Base-by-base conservation (phyloP, 2,888 invertebrate genomes). In the Drosophila mayaguana region DNA sequence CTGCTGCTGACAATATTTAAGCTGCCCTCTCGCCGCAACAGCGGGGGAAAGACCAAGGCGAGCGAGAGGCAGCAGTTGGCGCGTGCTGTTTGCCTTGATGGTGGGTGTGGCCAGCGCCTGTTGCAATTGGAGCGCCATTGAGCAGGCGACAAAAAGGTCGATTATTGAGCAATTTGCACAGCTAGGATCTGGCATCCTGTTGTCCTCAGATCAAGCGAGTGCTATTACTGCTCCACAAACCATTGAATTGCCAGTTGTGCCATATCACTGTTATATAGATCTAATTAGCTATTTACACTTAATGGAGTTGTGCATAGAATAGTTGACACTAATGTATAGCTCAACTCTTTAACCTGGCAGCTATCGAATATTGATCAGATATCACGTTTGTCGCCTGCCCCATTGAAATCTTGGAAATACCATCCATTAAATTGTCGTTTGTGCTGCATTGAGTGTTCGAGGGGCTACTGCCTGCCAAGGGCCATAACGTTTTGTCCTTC, bases 141-240 rank as follows among this genome's bases (percentile, higher is more conserved):
- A 80, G 61, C 83, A 89, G 83, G 83, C 83, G 83, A 89, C 83
- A 69, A 87, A 76, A 65, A 70, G 68, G 71, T 75, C 72, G 70
- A 76, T 69, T 72, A 78, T 76, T 72, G 72, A 51, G 68, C 77
- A 72, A 80, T 78, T 78, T 80, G 77, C 71, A 63, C 63, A 70
- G 75, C 80, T 62, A 75, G 77, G 60, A 72, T 48, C 22, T 34
- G n/a, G 25, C 48, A 54, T 50, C 57, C 60, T 32, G 51, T 22
- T 42, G 48, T 34, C 32, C 28, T n/a, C 18, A 28, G 46, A 9
- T 50, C 25, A 16, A 36, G 43, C 38, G 16, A 18, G n/a, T 20
- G 28, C 36, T 46, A 25, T 43, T 34, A 20, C 60, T 45, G 16
- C 40, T 18, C 9, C 16, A 34, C 40, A 45, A 46, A 32, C 57